Percentiles rank a stretch among this genome's conserved stretches.
Conservation (phyloP, 2,888 invertebrate genomes). For the Acrobasis suavella region DNA sequence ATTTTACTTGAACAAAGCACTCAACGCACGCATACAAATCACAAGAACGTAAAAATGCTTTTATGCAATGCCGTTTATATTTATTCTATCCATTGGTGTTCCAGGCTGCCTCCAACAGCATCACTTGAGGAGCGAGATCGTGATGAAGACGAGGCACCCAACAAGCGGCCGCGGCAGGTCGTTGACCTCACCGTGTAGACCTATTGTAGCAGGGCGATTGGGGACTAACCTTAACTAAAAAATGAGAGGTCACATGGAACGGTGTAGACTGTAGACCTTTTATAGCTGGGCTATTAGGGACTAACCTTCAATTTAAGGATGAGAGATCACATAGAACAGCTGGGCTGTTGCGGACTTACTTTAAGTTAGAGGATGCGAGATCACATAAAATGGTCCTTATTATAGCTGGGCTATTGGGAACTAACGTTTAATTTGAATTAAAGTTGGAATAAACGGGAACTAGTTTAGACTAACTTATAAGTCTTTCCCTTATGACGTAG, state of each 20-base stretch:
- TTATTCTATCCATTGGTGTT: conserved; percentile 30
- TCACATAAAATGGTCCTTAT: not conserved
- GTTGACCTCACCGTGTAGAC: conserved; percentile 71
- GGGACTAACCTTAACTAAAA: conserved; percentile 9
- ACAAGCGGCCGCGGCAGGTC: conserved; percentile 80
- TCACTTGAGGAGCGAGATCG: conserved; percentile 59
- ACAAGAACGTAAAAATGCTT: no score
- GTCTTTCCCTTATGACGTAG: no score
- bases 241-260: no score
- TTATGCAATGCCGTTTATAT: no score
- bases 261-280: not conserved
- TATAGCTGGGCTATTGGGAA: not conserved
- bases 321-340: not conserved
- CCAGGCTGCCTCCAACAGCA: conserved; percentile 64
- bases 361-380: not conserved
- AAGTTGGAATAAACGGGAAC: no score
- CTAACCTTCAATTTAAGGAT: not conserved
- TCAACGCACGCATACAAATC: no score
- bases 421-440: no score
- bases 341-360: not conserved
- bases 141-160: conserved; percentile 67
- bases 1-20: no score
- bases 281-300: not conserved
- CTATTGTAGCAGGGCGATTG: conserved; percentile 29
- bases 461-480: no score